phyloP scores from a whole-genome alignment of 2,113 vertebrate genomes.

The Psittacara wagleri region DNA sequence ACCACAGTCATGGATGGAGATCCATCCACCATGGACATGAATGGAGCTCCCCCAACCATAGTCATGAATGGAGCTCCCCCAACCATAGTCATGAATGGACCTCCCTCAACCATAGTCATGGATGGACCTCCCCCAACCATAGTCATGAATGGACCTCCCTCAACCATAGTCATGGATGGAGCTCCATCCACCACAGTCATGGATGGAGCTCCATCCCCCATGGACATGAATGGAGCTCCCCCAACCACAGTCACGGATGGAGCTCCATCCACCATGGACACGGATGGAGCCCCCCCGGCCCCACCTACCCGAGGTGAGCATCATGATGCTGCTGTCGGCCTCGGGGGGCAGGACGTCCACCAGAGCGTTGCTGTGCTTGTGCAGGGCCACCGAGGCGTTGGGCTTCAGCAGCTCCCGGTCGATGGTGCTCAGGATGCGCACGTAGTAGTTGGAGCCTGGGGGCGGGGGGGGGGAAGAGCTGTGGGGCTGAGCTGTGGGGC shows the following conservation, averaged over 20 bases:
- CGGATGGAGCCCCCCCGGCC: too few relatives aligned
- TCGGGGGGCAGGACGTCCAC: constrained; percentile 93
- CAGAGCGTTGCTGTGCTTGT: constrained; percentile 96
- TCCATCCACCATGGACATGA: rapidly evolving
- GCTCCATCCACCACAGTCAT: rapidly evolving
- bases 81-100: rapidly evolving
- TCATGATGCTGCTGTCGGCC: constrained; percentile 98
- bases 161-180: too few relatives aligned
- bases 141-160: rapidly evolving
- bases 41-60: too few relatives aligned
- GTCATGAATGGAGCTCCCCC: too few relatives aligned
- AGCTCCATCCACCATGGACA: too few relatives aligned
- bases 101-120: rapidly evolving
- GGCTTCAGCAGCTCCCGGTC: constrained; percentile 94
- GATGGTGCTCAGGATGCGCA: constrained; percentile 94
- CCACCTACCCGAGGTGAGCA: constrained; percentile 81
- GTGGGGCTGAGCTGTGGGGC: too few relatives aligned
- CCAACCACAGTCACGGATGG: too few relatives aligned
- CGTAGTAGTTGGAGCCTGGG: constrained; percentile 89
- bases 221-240: rapidly evolving
- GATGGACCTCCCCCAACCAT: too few relatives aligned
- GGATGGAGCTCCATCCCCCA: rapidly evolving
- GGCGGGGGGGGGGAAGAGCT: too few relatives aligned
- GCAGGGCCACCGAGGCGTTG: constrained; percentile 91
- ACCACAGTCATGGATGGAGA: rapidly evolving